Evolutionary conservation across 2,113 vertebrate species (phyloP).

Genomic region (Cebidichthys violaceus): DNA sequence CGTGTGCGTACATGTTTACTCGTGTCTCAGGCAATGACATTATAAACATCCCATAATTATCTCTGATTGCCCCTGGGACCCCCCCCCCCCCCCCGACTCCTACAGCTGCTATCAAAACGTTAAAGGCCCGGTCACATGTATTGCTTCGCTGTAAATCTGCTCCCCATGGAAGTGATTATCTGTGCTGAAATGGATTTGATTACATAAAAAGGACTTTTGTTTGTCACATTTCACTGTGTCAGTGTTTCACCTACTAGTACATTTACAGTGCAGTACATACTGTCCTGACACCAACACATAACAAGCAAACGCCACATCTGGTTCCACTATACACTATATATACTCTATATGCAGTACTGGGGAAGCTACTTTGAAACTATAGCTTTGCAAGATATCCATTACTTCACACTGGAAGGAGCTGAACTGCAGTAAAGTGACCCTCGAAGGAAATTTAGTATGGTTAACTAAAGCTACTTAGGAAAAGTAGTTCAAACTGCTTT

Average conservation of each 20-base stretch:
- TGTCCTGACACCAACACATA: neutral
- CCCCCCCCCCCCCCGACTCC: conserved; percentile 36
- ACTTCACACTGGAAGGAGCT: neutral
- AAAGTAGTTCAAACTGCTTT: neutral
- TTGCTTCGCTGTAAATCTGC: conserved; percentile 1
- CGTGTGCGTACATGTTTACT: conserved; percentile 51
- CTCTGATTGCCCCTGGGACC: conserved; percentile 46
- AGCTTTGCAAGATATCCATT: neutral
- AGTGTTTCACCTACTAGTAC: neutral
- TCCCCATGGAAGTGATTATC: conserved; percentile 46
- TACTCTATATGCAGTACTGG: neutral
- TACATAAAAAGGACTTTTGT: neutral
- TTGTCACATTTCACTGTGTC: neutral
- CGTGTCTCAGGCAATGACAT: conserved; percentile 40
- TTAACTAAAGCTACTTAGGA: neutral
- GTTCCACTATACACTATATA: neutral
- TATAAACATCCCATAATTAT: conserved; percentile 64
- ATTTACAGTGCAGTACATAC: neutral
- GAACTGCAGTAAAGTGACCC: neutral
- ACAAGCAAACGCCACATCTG: conserved; percentile 10
- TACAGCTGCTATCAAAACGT: conserved; percentile 7
- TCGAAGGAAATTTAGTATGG: neutral
- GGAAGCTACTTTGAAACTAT: neutral
- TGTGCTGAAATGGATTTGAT: conserved; percentile 7
- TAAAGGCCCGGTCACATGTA: conserved; percentile 37